A percentile compares a stretch with the other conserved stretches of the same genome.
phyloP scores from a whole-genome alignment of 2,113 vertebrate genomes.

The Callithrix jacchus region DNA sequence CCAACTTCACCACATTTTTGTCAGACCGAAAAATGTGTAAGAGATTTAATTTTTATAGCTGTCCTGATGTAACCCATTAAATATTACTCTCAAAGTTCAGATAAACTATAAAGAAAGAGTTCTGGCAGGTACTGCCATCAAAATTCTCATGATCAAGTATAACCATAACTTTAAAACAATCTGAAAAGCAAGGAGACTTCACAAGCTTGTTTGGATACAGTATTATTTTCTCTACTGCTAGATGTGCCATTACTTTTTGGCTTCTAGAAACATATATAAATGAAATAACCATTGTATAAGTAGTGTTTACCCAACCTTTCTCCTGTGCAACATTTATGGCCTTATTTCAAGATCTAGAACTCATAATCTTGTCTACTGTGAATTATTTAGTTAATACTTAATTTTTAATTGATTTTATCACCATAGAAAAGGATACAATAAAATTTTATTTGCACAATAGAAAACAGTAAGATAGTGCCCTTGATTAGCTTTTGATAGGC shows the following conservation, averaged over 20 bases:
- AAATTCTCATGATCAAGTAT: not conserved
- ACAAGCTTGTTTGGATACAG: not conserved
- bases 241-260: not conserved
- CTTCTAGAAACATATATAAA: conserved; percentile 13
- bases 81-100: not conserved
- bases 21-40: not conserved
- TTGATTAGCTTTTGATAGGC: not conserved
- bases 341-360: conserved; percentile 42
- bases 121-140: not conserved
- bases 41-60: conserved; percentile 16
- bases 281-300: not conserved
- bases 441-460: conserved; percentile 59
- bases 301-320: conserved; percentile 25
- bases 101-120: conserved; percentile 6
- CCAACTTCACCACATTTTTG: conserved; percentile 32
- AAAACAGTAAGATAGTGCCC: not conserved
- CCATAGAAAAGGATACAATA: conserved; percentile 33
- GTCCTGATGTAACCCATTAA: not conserved
- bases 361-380: conserved; percentile 42
- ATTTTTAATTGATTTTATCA: conserved; percentile 69
- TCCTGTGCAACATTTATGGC: conserved; percentile 53
- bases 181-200: not conserved
- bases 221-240: not conserved
- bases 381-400: conserved; percentile 70
- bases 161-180: not conserved